Evolutionary conservation across 2,113 vertebrate species (phyloP), one percentile per base, ranked within the genome.

Genomic region (Pterocles gutturalis): DNA sequence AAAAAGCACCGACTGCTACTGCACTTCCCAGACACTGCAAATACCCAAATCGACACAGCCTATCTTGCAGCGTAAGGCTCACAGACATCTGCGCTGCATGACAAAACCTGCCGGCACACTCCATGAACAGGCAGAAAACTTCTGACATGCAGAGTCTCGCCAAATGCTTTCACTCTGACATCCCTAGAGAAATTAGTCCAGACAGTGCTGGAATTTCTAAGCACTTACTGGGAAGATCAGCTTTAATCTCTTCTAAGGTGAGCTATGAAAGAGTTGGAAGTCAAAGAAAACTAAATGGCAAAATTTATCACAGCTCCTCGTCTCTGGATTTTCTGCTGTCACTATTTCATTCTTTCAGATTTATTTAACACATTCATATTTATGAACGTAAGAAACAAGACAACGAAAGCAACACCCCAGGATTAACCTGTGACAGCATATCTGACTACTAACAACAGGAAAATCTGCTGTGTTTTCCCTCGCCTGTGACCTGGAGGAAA

Each of bases 111-210:
- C 54, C 24, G 4, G 75, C 49, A 57, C 49, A 2, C 21, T 49
- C 73, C 0, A 0, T 1, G 24, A 80, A 16, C 64, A 58, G 22
- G 49, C n/a, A 55, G 87, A 66, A 28, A 67, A 20, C 12, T 20
- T 58, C 3, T 0, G 80, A 77, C 1, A 2, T 6, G 31, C 2
- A 0, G 41, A 57, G 28, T 18, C 61, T 14, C 7, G 17, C 48
- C 53, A 54, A 70, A 70, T 24, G 48, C 72, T 48, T 34, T 45
- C 13, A 9, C 31, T 19, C 41, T 61, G 46, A 41, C 0, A 0
- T 43, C 66, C 61, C 72, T 61, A 53, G 21, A 51, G 81, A 87
- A 89, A 91, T 18, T 8, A 87, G 55, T 43, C 4, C n/a, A 60
- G 88, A 58, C 34, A 70, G 31, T 7, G 13, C 36, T 31, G 21